Conservation (phyloP, 1,140 invertebrate species). For the Hesperophylax magnus region DNA sequence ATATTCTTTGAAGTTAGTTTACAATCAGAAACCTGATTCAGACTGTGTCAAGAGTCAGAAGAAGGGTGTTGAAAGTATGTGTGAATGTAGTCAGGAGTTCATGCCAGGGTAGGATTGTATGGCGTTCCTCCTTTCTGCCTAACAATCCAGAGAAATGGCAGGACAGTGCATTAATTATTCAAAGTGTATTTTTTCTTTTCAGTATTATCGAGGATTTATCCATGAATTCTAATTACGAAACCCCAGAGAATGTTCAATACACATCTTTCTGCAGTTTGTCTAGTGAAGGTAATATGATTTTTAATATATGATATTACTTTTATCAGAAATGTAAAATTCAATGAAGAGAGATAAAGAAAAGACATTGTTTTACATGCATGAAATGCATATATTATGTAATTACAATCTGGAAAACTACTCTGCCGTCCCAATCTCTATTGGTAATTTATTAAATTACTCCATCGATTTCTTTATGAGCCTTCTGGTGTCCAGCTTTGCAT, state of each 20-base stretch:
- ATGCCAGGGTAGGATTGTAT: too few species aligned
- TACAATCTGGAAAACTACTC: neutral
- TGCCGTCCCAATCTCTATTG: neutral
- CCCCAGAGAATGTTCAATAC: slow-evolving; percentile 23
- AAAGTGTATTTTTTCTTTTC: slow-evolving; percentile 20
- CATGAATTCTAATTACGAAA: slow-evolving; percentile 19
- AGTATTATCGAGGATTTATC: slow-evolving; percentile 36
- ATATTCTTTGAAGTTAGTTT: too few species aligned
- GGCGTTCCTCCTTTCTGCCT: too few species aligned
- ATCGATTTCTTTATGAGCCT: too few species aligned
- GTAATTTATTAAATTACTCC: neutral
- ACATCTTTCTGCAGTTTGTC: slow-evolving; percentile 29
- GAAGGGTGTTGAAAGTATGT: too few species aligned
- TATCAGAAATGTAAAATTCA: neutral
- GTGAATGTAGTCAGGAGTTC: too few species aligned
- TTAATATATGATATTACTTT: neutral
- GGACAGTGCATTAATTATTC: neutral
- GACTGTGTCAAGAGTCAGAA: too few species aligned
- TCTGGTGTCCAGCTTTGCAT: too few species aligned
- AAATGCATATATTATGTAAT: neutral
- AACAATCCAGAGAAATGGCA: too few species aligned
- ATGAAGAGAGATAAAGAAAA: neutral
- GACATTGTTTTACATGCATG: neutral
- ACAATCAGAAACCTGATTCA: too few species aligned
- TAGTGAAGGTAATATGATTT: slow-evolving; percentile 30